Percentiles rank a stretch among this genome's conserved stretches.
These are phyloP conservation scores for Dipodomys stephensi DNA, from an alignment of 2,113 vertebrate species.

Conservation along the genomic window DNA sequence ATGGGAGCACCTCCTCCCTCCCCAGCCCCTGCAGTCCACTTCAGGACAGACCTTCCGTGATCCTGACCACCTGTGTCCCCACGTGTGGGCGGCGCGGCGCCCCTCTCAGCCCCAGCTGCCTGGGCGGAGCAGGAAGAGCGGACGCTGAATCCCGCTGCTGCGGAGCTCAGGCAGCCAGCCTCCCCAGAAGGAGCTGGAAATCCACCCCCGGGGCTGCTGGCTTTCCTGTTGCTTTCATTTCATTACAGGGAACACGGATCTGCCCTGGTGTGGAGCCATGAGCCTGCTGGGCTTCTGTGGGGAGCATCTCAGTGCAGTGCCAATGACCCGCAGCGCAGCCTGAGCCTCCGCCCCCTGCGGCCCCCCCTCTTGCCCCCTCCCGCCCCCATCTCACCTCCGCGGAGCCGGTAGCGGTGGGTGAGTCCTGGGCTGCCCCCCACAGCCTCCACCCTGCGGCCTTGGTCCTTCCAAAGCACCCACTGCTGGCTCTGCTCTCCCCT, in stretches of 20 bases:
- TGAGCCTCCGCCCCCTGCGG: neutral
- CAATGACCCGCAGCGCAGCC: neutral
- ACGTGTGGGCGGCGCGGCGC: too few species aligned
- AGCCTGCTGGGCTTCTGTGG: accelerated
- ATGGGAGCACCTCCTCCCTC: too few species aligned
- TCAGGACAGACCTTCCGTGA: too few species aligned
- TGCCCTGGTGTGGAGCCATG: neutral
- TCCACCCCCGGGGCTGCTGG: neutral
- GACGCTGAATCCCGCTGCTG: neutral
- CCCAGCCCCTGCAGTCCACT: too few species aligned
- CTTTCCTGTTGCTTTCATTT: neutral
- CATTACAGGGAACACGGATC: neutral
- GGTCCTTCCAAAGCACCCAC: neutral
- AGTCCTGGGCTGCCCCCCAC: neutral
- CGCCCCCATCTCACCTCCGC: too few species aligned
- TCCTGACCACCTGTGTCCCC: too few species aligned
- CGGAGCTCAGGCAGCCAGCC: neutral
- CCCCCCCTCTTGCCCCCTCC: neutral
- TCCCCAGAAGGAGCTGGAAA: neutral
- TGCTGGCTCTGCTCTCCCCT: neutral
- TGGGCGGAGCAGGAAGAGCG: neutral
- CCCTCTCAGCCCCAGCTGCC: neutral
- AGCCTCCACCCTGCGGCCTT: neutral
- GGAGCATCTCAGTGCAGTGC: neutral
- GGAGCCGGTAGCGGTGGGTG: neutral